A percentile compares a stretch with the other conserved stretches of the same genome.
Conservation (phyloP, 2,888 invertebrate species). For the Leucophenga maculata region DNA sequence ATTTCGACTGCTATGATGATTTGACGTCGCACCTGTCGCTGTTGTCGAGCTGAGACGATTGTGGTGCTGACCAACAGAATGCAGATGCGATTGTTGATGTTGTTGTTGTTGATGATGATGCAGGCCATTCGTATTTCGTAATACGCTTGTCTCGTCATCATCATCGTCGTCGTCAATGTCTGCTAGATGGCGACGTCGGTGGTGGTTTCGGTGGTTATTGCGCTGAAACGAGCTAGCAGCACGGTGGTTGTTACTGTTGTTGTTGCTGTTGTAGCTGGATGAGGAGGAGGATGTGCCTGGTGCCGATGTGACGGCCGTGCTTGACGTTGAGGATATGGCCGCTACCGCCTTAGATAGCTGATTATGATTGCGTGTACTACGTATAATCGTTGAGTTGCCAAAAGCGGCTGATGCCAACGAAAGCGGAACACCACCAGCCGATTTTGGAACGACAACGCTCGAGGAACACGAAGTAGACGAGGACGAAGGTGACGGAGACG, state of each 20-base stretch:
- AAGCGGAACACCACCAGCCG: conserved; percentile 62
- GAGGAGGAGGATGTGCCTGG: conserved; percentile 30
- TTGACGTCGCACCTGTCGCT: conserved; percentile 6
- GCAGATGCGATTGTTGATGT: conserved; percentile 17
- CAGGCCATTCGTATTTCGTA: conserved; percentile 43
- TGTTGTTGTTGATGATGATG: conserved; percentile 18
- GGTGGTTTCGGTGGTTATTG: conserved; percentile 69
- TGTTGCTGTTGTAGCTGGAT: conserved; percentile 21
- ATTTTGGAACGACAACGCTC: conserved; percentile 65
- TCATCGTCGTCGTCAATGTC: conserved; percentile 67
- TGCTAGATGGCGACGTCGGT: conserved; percentile 68
- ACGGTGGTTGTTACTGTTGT: conserved; percentile 45
- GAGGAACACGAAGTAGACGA: conserved; percentile 67
- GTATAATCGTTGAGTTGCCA: conserved; percentile 66
- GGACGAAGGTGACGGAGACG: conserved; percentile 65
- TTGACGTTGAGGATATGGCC: not conserved
- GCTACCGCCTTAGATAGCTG: conserved; percentile 40
- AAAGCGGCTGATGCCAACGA: conserved; percentile 66
- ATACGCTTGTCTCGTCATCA: conserved; percentile 39
- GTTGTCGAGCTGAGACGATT: not conserved
- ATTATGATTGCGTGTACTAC: conserved; percentile 68
- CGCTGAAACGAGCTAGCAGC: conserved; percentile 53
- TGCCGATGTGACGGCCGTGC: not conserved
- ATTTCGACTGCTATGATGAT: conserved; percentile 44
- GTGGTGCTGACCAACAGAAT: not conserved